Percentiles rank a stretch among this genome's conserved stretches.
phyloP scores from a whole-genome alignment of 2,113 vertebrate genomes.

The Peromyscus maniculatus region DNA sequence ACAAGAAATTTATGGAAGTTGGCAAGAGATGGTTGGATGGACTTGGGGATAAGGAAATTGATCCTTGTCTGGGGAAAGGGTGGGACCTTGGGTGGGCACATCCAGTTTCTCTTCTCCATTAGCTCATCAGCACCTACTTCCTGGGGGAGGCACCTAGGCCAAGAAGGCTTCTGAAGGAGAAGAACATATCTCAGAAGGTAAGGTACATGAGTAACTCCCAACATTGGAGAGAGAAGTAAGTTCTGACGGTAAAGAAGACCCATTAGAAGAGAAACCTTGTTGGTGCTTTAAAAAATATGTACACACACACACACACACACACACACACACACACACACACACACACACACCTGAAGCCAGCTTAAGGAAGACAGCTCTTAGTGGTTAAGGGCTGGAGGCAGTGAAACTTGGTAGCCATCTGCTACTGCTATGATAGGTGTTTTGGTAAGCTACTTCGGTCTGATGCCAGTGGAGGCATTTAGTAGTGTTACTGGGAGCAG shows the following conservation, averaged over 20 bases:
- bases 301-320: not conserved
- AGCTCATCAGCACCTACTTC: not conserved
- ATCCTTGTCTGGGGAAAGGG: not conserved
- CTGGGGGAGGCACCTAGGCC: not conserved
- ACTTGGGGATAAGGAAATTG: not conserved
- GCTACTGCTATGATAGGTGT: not conserved
- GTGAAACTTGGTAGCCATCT: not conserved
- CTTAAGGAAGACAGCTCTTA: not conserved
- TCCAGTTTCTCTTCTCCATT: not conserved
- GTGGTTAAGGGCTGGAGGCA: not conserved
- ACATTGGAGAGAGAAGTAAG: not conserved
- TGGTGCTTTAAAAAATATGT: not conserved
- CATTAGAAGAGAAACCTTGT: not conserved
- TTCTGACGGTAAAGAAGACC: not conserved
- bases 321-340: not conserved
- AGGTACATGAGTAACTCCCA: not conserved
- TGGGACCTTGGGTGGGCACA: not conserved
- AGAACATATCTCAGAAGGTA: not conserved
- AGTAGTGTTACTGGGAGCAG: not conserved
- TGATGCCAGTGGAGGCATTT: not conserved
- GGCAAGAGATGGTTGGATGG: not conserved
- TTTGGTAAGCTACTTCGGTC: not conserved
- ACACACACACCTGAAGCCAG: not conserved
- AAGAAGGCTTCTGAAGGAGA: not conserved
- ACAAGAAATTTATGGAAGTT: not conserved